Percentiles rank a stretch among this genome's conserved stretches.
phyloP scores from a whole-genome alignment of 2,888 invertebrate species.

The Limnephilus lunatus region DNA sequence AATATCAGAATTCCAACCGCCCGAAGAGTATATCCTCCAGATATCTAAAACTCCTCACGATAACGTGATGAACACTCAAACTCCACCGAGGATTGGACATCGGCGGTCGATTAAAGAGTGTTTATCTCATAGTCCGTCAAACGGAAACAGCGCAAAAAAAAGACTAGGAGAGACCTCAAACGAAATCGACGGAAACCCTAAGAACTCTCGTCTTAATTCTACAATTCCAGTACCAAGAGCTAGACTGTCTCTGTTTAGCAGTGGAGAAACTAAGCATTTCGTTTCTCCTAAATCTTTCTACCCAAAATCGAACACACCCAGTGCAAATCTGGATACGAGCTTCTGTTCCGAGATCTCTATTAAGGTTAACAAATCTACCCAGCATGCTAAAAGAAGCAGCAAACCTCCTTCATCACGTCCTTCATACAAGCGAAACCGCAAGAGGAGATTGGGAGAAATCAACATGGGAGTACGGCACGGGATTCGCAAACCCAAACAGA shows the following conservation, averaged over 20 bases:
- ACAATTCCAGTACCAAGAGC: conserved; percentile 72
- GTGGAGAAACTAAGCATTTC: conserved; percentile 75
- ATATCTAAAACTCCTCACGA: conserved; percentile 73
- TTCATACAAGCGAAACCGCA: conserved; percentile 38
- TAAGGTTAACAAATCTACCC: conserved; percentile 67
- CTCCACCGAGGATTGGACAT: conserved; percentile 73
- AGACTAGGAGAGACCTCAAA: conserved; percentile 67
- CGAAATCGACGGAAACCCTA: conserved; percentile 70
- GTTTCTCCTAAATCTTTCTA: conserved; percentile 78
- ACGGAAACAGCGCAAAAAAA: conserved; percentile 14
- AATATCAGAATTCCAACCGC: conserved; percentile 15
- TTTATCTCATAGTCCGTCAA: conserved; percentile 25
- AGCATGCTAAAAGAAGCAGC: conserved; percentile 67
- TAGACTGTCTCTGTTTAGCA: conserved; percentile 73
- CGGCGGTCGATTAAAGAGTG: conserved; percentile 68
- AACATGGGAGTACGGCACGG: conserved; percentile 82
- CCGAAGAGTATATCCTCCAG: conserved; percentile 67
- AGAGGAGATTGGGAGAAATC: conserved; percentile 78
- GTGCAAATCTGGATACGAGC: conserved; percentile 72
- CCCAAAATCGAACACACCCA: conserved; percentile 70
- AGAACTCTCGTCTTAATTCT: conserved; percentile 15
- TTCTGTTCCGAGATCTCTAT: conserved; percentile 65
- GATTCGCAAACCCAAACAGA: conserved; percentile 79
- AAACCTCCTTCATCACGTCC: conserved; percentile 66
- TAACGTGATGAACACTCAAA: conserved; percentile 70